Percentiles rank a stretch among this genome's conserved stretches.
Conservation (phyloP, 2,888 invertebrate species). For the Sepiola atlantica region DNA sequence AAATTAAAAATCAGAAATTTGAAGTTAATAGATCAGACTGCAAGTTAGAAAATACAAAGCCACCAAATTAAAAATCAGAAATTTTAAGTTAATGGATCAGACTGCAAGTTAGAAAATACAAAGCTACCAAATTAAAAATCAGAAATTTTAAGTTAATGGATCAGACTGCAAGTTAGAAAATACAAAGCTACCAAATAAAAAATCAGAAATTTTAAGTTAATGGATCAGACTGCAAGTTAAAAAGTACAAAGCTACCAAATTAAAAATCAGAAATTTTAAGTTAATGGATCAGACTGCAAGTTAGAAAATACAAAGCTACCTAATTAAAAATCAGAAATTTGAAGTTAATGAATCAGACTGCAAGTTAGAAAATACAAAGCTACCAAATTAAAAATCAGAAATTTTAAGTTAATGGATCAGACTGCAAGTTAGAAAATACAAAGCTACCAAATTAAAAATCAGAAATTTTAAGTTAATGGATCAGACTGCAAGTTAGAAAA, state of each 20-base stretch:
- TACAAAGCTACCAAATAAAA: neutral
- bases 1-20: neutral
- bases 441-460: neutral
- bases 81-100: neutral
- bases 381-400: neutral
- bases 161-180: constrained; percentile 40
- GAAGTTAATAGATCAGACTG: too few species aligned
- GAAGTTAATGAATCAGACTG: too few species aligned
- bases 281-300: too few species aligned
- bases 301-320: neutral
- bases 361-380: neutral
- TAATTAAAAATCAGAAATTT: neutral
- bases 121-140: neutral
- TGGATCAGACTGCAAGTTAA: too few species aligned
- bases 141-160: neutral
- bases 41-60: neutral
- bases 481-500: constrained; percentile 41
- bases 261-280: neutral
- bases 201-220: neutral
- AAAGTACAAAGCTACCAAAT: neutral
- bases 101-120: neutral
- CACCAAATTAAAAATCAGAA: neutral
- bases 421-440: neutral
- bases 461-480: neutral
- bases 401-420: neutral